Evolutionary conservation across 2,113 vertebrate species (phyloP), one percentile per base, ranked within the genome.

Genomic region (Clinocottus analis): DNA sequence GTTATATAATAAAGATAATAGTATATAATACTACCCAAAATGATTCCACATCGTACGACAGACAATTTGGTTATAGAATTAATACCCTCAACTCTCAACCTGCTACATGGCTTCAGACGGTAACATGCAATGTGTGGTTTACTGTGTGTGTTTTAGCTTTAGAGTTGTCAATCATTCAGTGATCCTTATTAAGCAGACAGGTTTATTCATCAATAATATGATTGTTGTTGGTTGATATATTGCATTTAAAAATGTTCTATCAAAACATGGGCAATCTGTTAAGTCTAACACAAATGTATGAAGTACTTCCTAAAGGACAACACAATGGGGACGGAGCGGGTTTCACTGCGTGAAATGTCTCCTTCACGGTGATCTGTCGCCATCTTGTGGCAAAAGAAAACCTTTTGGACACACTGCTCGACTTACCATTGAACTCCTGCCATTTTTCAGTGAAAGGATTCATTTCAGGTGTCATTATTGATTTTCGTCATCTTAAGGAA

Each of bases 351-450:
- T 55, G 58, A 55, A n/a, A 23, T 3, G 2, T 13, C 19, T 25
- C 6, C 25, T 73, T 49, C 58, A 64, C 5, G 75, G 70, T 79
- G 12, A 72, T 87, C 6, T 92, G 86, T 88, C 80, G 72, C 93
- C 92, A 91, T 85, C 93, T 88, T 82, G 88, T 92, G 93, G 86
- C 58, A n/a, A 84, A 64, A 66, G 4, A 49, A 64, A 71, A 27
- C 1, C 6, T 11, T 13, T 23, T 13, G 33, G 6, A 53, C 7
- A 6, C 13, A 27, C 0, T 13, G 5, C 8, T 47, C 0, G 7
- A 39, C 14, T 1, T 39, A 29, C 21, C 43, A 64, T 3, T 51
- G 7, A 25, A 29, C 7, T 4, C 17, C 9, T 31, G 33, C 11
- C 10, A 35, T 35, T 63, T 67, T 43, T 27, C 12, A 58, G 6